Evolutionary conservation across 1,140 invertebrate genomes (phyloP), one percentile per base, ranked within the genome.

Genomic region (Spodoptera frugiperda): DNA sequence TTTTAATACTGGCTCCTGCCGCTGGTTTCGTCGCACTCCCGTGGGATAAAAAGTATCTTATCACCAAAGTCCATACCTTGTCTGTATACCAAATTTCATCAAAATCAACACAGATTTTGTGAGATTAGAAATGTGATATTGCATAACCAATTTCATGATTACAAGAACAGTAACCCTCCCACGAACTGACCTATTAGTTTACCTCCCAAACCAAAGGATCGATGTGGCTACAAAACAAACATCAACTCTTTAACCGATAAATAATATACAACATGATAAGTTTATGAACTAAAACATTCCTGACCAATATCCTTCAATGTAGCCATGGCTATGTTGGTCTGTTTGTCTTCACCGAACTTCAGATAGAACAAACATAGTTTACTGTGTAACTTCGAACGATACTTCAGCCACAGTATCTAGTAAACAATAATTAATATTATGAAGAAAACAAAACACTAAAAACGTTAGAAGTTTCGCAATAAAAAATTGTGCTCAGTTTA

Each of bases 391-490:
- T 61, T 61, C 9, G 30, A 17, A 17, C 57, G 57, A 61, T 39
- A 61, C 57, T 61, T 61, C 17, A 17, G 33, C 57, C 57, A 3
- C 57, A 61, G 33, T 61, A 61, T 61, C 33, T 44, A 15, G 57
- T 61, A 61, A 61, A 61, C 57, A 61, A 61, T 61, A 61, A 61
- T 61, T 44, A 61, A 61, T 44, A 44, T 61, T 61, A 61, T 2
- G 57, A 61, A 61, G 30, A 61, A 44, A 61, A 61, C 30, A 44
- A 44, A 61, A 61, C 57, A 61, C 15, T 61, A 44, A 61, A 59
- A 44, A n/a, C 30, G 14, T 8, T 53, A 17, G 6, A 39, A 57
- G 55, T 57, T 57, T 1, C 11, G 14, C 21, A 30, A 57, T 57
- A 57, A 57, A 57, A n/a, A 57, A 57, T 25, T 57, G 55, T 14